phyloP scores from a whole-genome alignment of 2,888 invertebrate species.

The Cerceris rybyensis region DNA sequence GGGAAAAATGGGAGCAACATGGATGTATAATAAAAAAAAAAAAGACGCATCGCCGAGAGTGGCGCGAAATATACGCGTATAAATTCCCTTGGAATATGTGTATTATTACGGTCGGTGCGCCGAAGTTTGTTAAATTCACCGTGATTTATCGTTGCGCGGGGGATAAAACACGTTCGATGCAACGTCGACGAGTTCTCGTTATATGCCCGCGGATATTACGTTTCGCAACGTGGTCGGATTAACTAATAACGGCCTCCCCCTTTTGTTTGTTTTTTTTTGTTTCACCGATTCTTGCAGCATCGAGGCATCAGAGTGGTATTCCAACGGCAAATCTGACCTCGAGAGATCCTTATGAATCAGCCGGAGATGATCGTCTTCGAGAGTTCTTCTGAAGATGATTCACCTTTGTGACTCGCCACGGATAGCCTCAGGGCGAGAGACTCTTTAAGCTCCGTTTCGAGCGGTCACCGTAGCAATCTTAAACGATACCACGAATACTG shows the following conservation, averaged over 20 bases:
- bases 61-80: constrained; percentile 45
- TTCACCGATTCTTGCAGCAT: too few relatives aligned
- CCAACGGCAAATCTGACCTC: not conserved
- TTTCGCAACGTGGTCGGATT: constrained; percentile 26
- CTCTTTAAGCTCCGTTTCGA: constrained; percentile 37
- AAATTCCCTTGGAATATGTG: constrained; percentile 62
- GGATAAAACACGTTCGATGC: constrained; percentile 65
- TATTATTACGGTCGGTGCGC: constrained; percentile 51
- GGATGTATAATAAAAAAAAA: constrained; percentile 27
- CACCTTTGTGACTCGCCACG: constrained; percentile 47
- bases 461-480: constrained; percentile 33
- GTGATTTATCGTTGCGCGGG: constrained; percentile 58
- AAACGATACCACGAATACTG: constrained; percentile 18
- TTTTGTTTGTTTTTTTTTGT: not conserved
- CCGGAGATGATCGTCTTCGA: constrained; percentile 40
- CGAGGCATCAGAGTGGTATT: too few relatives aligned
- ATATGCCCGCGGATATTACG: constrained; percentile 26
- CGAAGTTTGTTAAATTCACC: constrained; percentile 62
- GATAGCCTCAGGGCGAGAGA: constrained; percentile 17
- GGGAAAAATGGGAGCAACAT: not conserved
- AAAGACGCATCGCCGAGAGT: constrained; percentile 22
- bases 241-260: constrained; percentile 38
- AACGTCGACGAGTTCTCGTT: constrained; percentile 25
- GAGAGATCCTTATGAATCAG: constrained; percentile 41
- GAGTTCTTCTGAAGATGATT: constrained; percentile 55